Conservation (phyloP, 2,888 invertebrate species). For the Cataglyphis altisquamis region DNA sequence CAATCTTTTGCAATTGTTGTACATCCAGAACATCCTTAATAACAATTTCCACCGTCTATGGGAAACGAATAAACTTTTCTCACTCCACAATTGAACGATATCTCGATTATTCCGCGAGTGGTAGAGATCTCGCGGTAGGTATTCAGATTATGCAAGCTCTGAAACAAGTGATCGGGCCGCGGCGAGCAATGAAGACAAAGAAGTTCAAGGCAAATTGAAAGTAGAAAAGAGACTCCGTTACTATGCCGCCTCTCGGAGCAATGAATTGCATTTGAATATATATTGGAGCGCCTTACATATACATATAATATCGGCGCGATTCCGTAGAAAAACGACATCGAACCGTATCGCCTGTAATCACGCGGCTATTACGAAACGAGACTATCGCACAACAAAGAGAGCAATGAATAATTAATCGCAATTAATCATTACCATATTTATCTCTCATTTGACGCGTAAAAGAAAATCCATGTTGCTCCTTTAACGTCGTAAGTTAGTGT, state of each 20-base stretch:
- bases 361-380: constrained; percentile 10
- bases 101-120: constrained; percentile 42
- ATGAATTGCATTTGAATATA: constrained; percentile 31
- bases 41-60: constrained; percentile 23
- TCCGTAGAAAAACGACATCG: constrained; percentile 18
- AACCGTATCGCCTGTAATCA: neutral
- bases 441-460: neutral
- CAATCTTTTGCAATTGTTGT: too few relatives aligned
- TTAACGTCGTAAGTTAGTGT: neutral
- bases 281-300: neutral
- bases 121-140: constrained; percentile 53
- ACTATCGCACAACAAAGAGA: neutral
- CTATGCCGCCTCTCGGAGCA: neutral
- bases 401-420: constrained; percentile 3
- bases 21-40: neutral
- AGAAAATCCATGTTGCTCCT: neutral
- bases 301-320: constrained; percentile 1
- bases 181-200: constrained; percentile 59
- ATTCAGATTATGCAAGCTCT: constrained; percentile 60
- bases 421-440: neutral
- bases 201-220: constrained; percentile 66
- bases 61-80: constrained; percentile 42
- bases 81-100: constrained; percentile 48
- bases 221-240: constrained; percentile 60
- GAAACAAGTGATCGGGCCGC: constrained; percentile 54